A percentile compares a stretch with the other conserved stretches of the same genome.
These are phyloP conservation scores for Montipora sp. DNA, from an alignment of 64 coral and sea anemone genomes.

Conservation along the genomic window DNA sequence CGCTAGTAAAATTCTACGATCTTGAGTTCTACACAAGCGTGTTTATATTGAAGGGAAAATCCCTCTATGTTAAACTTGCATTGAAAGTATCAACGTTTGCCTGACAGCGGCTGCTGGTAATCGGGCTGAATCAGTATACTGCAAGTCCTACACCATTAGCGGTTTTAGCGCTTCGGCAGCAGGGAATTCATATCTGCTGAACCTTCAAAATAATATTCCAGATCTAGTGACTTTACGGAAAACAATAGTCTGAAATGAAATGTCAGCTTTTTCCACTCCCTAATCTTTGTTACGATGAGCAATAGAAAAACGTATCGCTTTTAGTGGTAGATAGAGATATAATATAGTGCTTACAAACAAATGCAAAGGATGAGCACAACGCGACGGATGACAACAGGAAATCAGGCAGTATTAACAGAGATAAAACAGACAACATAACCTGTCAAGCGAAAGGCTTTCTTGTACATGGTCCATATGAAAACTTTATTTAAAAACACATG, in stretches of 20 bases:
- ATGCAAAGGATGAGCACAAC: background rate
- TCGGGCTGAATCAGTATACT: background rate
- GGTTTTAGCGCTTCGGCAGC: no score
- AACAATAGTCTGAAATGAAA: background rate
- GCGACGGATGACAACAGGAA: background rate
- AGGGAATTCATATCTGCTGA: no score
- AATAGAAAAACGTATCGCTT: background rate
- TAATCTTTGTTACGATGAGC: background rate
- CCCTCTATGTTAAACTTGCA: background rate
- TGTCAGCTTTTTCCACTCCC: no score
- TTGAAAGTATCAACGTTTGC: background rate
- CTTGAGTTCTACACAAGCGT: background rate
- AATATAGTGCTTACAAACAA: background rate
- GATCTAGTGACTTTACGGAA: background rate
- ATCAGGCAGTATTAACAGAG: background rate
- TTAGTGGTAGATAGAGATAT: background rate
- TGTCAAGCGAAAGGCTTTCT: no score
- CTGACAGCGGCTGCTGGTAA: background rate
- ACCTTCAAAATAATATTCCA: no score
- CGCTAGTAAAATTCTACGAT: background rate
- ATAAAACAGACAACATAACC: no score
- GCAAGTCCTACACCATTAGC: no score
- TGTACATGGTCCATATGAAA: no score
- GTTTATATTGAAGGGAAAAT: background rate
- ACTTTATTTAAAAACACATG: background rate